phyloP scores from a whole-genome alignment of 37 sponge, comb jelly and placozoan species.

The Lycopodina hypogea region DNA sequence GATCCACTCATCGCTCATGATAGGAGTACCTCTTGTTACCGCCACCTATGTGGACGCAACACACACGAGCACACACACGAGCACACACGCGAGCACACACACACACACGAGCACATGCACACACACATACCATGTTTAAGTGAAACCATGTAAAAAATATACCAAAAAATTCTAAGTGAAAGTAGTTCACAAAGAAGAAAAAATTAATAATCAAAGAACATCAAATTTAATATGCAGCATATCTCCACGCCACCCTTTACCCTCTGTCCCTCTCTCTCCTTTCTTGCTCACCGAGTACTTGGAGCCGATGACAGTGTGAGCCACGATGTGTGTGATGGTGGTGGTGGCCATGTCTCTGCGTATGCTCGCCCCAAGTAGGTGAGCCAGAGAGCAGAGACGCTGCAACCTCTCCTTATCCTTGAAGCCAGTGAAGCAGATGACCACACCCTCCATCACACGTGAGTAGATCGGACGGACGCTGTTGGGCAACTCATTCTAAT shows the following conservation, averaged over 20 bases:
- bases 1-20: conserved; percentile 91
- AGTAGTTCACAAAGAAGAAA: too few relatives aligned
- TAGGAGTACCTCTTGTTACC: conserved; percentile 72
- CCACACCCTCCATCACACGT: conserved; percentile 54
- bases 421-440: conserved; percentile 88
- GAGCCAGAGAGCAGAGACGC: conserved; percentile 61
- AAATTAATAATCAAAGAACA: too few relatives aligned
- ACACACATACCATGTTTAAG: background rate
- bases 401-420: conserved; percentile 59
- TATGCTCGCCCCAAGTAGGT: conserved; percentile 86
- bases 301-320: conserved; percentile 78
- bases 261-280: background rate
- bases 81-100: too few relatives aligned
- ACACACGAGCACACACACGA: background rate
- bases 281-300: conserved; percentile 73
- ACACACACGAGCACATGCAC: too few relatives aligned
- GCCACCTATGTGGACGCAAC: conserved; percentile 53
- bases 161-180: too few relatives aligned
- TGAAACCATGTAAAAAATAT: too few relatives aligned
- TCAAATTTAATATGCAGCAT: too few relatives aligned
- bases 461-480: conserved; percentile 66
- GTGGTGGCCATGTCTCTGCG: conserved; percentile 69
- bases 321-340: conserved; percentile 85
- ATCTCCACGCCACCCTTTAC: background rate
- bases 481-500: conserved; percentile 14